A percentile compares a stretch with the other conserved stretches of the same genome.
phyloP scores from a whole-genome alignment of 2,888 invertebrate species.

The Orthosia gothica region DNA sequence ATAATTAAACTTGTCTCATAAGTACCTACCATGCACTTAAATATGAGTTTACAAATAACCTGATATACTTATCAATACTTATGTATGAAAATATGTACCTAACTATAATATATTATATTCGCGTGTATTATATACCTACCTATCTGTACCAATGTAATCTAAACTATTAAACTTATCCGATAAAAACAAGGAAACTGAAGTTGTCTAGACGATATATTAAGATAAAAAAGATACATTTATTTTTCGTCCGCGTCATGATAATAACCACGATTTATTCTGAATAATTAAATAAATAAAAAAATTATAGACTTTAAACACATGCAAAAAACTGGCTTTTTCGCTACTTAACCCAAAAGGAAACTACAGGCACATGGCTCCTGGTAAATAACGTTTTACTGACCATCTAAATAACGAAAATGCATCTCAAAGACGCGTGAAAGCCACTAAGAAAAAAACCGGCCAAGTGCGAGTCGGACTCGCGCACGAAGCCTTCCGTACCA shows the following conservation, averaged over 20 bases:
- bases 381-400: neutral
- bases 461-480: too few species aligned
- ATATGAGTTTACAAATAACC: neutral
- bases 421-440: neutral
- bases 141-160: conserved; percentile 10
- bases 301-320: neutral
- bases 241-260: neutral
- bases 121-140: neutral
- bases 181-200: conserved; percentile 49
- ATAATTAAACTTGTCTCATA: neutral
- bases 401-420: too few species aligned
- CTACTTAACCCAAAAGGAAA: neutral
- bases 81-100: neutral
- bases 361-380: neutral
- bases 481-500: too few species aligned
- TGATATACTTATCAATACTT: neutral
- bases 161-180: conserved; percentile 28
- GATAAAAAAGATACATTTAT: conserved; percentile 12
- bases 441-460: too few species aligned
- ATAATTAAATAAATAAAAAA: conserved; percentile 19
- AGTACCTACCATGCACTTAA: neutral
- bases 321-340: conserved; percentile 8
- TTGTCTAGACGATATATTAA: conserved; percentile 48
- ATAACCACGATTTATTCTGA: conserved; percentile 39
- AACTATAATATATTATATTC: neutral